Evolutionary conservation across 2,888 invertebrate genomes (phyloP).

Genomic region (Tetanocera ferruginea): DNA sequence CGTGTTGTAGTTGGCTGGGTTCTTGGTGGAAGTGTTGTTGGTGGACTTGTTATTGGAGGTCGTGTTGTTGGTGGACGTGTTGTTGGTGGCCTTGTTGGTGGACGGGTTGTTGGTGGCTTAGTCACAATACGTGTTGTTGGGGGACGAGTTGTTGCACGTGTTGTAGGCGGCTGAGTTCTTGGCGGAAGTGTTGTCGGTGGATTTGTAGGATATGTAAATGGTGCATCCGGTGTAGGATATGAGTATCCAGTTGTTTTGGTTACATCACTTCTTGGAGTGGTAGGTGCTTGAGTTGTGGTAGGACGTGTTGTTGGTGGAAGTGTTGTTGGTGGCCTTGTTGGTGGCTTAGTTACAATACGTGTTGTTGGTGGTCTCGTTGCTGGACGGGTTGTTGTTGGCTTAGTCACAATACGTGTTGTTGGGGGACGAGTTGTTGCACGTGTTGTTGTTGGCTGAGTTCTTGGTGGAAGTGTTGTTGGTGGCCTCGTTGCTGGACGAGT

Average conservation of each 20-base stretch:
- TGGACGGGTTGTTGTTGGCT: slow-evolving; percentile 13
- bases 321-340: slow-evolving; percentile 46
- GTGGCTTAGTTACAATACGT: slow-evolving; percentile 35
- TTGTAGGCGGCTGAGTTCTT: slow-evolving; percentile 38
- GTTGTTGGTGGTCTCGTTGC: slow-evolving; percentile 24
- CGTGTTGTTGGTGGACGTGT: slow-evolving; percentile 37
- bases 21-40: slow-evolving; percentile 47
- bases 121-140: slow-evolving; percentile 30
- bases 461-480: slow-evolving; percentile 49
- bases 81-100: slow-evolving; percentile 24
- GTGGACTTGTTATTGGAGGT: slow-evolving; percentile 31
- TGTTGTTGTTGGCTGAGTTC: slow-evolving; percentile 50
- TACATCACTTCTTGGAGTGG: slow-evolving; percentile 35
- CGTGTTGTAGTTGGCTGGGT: slow-evolving; percentile 26
- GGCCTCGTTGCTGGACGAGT: slow-evolving; percentile 21
- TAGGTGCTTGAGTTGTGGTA: slow-evolving; percentile 40
- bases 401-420: background rate
- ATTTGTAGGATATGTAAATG: slow-evolving; percentile 44
- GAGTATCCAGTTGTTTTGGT: slow-evolving; percentile 11
- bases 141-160: background rate
- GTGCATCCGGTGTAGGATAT: slow-evolving; percentile 3
- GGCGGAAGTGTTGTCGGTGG: slow-evolving; percentile 34
- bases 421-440: slow-evolving; percentile 36
- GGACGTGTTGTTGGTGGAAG: slow-evolving; percentile 40
- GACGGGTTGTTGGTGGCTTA: slow-evolving; percentile 33